These are phyloP conservation scores for Caerostris darwini DNA, from an alignment of 1,140 invertebrate species.

Conservation along the genomic window DNA sequence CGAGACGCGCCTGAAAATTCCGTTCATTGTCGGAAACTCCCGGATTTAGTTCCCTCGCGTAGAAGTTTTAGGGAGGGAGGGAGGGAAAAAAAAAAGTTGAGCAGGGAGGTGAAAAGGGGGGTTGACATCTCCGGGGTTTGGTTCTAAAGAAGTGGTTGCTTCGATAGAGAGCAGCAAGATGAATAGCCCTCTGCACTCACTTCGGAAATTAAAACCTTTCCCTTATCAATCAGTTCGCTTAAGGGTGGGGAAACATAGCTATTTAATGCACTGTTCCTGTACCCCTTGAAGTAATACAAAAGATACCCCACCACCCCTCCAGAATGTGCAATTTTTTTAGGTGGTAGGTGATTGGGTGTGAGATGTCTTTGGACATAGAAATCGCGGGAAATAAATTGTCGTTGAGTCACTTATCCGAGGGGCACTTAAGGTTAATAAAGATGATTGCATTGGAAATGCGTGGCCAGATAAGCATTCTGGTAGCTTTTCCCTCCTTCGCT, in stretches of 20 bases:
- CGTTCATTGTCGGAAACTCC: slow-evolving; percentile 61
- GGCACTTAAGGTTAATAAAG: slow-evolving; percentile 1
- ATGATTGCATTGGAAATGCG: neutral
- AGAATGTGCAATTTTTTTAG: neutral
- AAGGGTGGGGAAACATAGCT: slow-evolving; percentile 53
- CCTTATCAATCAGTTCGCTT: slow-evolving; percentile 76
- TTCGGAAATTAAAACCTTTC: slow-evolving; percentile 77
- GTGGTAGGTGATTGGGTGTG: neutral
- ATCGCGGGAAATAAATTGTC: neutral
- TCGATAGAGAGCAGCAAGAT: slow-evolving; percentile 66
- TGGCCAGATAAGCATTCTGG: neutral
- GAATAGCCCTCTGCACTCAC: slow-evolving; percentile 62
- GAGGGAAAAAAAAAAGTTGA: neutral
- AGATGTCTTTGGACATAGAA: neutral
- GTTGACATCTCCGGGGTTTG: slow-evolving; percentile 2
- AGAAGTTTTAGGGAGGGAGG: neutral
- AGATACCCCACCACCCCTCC: neutral
- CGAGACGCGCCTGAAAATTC: slow-evolving; percentile 65
- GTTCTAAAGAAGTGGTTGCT: slow-evolving; percentile 64
- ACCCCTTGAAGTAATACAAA: slow-evolving; percentile 41
- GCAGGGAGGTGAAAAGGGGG: slow-evolving; percentile 15
- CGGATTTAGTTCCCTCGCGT: slow-evolving; percentile 42
- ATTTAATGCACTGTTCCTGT: slow-evolving; percentile 76
- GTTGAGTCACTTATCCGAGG: neutral
- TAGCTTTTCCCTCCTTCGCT: neutral